Evolutionary conservation across 2,888 invertebrate species (phyloP).

Genomic region (Synergus itoensis): DNA sequence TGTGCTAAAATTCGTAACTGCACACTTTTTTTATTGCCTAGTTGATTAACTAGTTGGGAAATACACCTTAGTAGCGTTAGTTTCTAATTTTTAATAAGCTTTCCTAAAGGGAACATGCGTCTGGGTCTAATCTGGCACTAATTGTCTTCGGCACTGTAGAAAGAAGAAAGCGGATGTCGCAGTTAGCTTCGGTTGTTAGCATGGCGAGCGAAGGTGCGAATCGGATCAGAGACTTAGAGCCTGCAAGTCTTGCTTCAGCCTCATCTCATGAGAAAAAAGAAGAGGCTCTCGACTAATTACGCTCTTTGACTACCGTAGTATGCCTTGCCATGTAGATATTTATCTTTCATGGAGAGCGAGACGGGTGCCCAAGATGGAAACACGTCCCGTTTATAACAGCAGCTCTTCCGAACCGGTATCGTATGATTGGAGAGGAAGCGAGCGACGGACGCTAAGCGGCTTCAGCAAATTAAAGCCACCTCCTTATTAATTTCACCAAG

Average conservation of each 20-base stretch:
- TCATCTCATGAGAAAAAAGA: conserved; percentile 52
- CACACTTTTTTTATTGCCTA: too few species aligned
- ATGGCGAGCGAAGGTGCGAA: conserved; percentile 16
- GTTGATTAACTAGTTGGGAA: not conserved
- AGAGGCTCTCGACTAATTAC: conserved; percentile 53
- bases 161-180: not conserved
- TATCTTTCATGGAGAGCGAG: conserved; percentile 50
- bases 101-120: not conserved
- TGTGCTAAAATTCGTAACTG: too few species aligned
- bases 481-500: conserved; percentile 52
- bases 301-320: conserved; percentile 51
- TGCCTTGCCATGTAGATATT: conserved; percentile 51
- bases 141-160: not conserved
- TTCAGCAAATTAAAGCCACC: conserved; percentile 55
- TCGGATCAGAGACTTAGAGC: conserved; percentile 5
- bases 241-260: conserved; percentile 15
- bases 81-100: not conserved
- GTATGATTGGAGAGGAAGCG: not conserved
- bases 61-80: not conserved
- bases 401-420: conserved; percentile 29
- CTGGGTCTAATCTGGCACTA: not conserved
- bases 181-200: conserved; percentile 4
- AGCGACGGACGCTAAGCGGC: conserved; percentile 48
- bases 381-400: conserved; percentile 46
- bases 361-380: conserved; percentile 50